Evolutionary conservation across 2,797 vertebrate genomes (phyloP), one percentile per base, ranked within the genome.

Genomic region (Cuculus canorus): DNA sequence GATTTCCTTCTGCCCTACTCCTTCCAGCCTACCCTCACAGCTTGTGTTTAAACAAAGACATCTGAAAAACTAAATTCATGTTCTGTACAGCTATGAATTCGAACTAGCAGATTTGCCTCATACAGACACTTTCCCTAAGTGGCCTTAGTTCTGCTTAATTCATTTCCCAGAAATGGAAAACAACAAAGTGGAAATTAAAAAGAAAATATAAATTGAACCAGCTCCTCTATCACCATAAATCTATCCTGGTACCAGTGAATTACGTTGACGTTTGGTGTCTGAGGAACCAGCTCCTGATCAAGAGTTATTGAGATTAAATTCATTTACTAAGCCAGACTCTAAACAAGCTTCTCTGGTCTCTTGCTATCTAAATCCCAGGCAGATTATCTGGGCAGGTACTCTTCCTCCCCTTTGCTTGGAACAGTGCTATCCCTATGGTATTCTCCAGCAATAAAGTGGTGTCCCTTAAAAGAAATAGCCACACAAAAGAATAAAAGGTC

Each of bases 171-270:
- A 86, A 93, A 79, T 5, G 17, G 66, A 91, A 93, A 95, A 63
- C n/a, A 54, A 70, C 54, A 75, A 90, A 92, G 89, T 79, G 52
- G 48, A 93, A 90, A 93, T 92, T 81, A 60, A 79, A 65, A 70
- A 45, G 37, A n/a, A 83, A 83, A 69, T 71, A 50, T 11, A 43
- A 35, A 61, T 39, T 28, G 30, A 86, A 63, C 76, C 92, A 91
- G 28, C 35, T 68, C 61, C 37, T 86, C 69, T 37, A 32, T 52
- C 59, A 91, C 76, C 79, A 81, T 63, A 78, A 93, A 78, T 37
- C 35, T 3, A 77, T 23, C 17, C 41, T 35, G 35, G 28, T 65
- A 47, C 21, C 23, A 57, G 65, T 14, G 19, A 81, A 70, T 76
- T 75, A 83, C 60, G 30, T 19, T 48, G 76, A 61, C 48, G 24